Conservation (phyloP, 2,888 invertebrate genomes). For the Ormyrus labotus region DNA sequence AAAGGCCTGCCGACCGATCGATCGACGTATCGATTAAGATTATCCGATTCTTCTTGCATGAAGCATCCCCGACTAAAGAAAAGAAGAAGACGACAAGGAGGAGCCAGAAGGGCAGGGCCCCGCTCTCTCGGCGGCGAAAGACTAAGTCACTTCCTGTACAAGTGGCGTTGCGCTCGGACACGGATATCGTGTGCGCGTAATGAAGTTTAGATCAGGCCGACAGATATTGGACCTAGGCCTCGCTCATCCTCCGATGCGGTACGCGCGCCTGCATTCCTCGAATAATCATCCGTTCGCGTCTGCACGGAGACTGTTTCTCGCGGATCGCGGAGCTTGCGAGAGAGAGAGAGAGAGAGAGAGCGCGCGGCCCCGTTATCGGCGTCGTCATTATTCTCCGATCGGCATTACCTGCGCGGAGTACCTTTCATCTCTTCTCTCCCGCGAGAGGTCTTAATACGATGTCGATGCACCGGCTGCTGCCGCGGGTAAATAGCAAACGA, state of each 20-base stretch:
- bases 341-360: too few species aligned
- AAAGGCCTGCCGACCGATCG: not conserved
- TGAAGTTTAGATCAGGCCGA: constrained; percentile 55
- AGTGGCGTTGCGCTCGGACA: not conserved
- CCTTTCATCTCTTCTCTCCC: constrained; percentile 41
- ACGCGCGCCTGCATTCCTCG: constrained; percentile 33
- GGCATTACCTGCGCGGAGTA: constrained; percentile 34
- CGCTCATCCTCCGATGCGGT: constrained; percentile 6
- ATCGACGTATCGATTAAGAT: constrained; percentile 39
- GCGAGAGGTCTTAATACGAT: constrained; percentile 55
- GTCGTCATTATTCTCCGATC: constrained; percentile 56
- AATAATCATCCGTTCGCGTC: constrained; percentile 50
- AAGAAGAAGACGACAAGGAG: not conserved
- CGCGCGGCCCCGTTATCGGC: constrained; percentile 39
- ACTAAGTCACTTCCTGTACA: constrained; percentile 55
- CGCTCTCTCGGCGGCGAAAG: not conserved
- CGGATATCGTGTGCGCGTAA: constrained; percentile 40
- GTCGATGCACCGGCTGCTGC: not conserved
- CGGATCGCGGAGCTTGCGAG: not conserved
- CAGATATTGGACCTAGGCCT: constrained; percentile 50
- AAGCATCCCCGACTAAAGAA: not conserved
- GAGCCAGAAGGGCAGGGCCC: too few species aligned
- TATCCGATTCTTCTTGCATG: constrained; percentile 10
- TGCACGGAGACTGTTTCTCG: not conserved
- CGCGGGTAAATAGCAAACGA: not conserved